Conservation (phyloP, 2,113 vertebrate species). For the Octodon degus region DNA sequence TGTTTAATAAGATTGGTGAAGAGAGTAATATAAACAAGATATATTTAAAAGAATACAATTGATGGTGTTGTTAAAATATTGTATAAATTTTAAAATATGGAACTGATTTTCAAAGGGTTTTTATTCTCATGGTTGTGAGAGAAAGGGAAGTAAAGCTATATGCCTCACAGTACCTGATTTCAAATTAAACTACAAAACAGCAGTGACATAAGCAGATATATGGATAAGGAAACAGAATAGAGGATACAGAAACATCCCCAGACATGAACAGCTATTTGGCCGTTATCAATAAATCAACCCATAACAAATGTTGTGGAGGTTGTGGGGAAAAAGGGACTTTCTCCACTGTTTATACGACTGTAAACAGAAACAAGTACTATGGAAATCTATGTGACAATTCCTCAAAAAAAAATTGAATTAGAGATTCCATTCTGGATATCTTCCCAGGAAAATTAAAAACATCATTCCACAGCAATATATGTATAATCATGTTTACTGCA, state of each 20-base stretch:
- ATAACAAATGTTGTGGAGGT: neutral
- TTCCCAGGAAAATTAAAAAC: neutral
- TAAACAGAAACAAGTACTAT: neutral
- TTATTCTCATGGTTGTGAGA: neutral
- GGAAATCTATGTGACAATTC: neutral
- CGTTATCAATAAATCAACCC: neutral
- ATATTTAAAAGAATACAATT: neutral
- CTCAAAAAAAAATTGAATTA: neutral
- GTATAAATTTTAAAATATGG: neutral
- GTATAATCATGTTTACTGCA: neutral
- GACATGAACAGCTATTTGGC: neutral
- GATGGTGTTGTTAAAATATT: neutral
- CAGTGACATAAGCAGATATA: neutral
- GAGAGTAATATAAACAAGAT: neutral
- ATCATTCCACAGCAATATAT: neutral
- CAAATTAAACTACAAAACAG: neutral
- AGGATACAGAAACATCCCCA: neutral
- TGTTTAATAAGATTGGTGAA: neutral
- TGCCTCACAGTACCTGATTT: neutral
- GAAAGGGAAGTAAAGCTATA: neutral
- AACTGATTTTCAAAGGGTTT: constrained; percentile 3
- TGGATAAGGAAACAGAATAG: neutral
- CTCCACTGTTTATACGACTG: neutral
- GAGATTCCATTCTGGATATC: neutral
- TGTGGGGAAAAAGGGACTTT: neutral